These are phyloP conservation scores for Zaprionus ghesquierei DNA, from an alignment of 1,140 invertebrate genomes.

Conservation along the genomic window DNA sequence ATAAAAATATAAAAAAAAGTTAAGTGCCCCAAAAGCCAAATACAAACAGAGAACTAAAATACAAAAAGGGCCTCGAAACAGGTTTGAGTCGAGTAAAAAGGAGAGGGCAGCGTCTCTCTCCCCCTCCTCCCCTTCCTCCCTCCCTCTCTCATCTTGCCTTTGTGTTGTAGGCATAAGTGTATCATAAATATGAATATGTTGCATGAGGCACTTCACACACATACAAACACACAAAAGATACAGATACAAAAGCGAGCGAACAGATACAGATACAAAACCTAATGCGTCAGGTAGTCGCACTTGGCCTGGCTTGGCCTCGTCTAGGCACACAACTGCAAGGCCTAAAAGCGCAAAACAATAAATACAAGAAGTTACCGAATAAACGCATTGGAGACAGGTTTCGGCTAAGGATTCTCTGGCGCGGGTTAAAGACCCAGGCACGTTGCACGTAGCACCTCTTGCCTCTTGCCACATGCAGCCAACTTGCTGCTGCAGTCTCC, in stretches of 20 bases:
- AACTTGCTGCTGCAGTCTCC: conserved; percentile 14
- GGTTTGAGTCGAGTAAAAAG: conserved; percentile 41
- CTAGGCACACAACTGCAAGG: conserved; percentile 39
- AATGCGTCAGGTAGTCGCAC: conserved; percentile 61
- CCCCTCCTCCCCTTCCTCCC: background rate
- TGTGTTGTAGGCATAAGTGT: conserved; percentile 47
- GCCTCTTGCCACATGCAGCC: too few species aligned
- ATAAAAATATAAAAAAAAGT: conserved; percentile 77
- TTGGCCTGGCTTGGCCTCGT: conserved; percentile 2
- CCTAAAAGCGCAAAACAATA: conserved; percentile 61
- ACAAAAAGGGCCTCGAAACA: conserved; percentile 58
- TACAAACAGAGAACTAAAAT: conserved; percentile 19
- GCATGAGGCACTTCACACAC: conserved; percentile 33
- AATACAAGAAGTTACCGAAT: too few species aligned
- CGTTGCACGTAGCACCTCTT: too few species aligned
- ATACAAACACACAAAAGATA: conserved; percentile 12
- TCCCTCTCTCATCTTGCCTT: background rate
- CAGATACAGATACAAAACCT: conserved; percentile 37
- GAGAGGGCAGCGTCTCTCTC: background rate
- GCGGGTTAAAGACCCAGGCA: conserved; percentile 65
- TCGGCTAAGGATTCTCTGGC: conserved; percentile 42
- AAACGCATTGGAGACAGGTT: background rate
- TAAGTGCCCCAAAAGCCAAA: conserved; percentile 63
- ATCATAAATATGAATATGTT: conserved; percentile 75
- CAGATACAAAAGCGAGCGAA: background rate